Conservation (phyloP, 1,140 invertebrate species). For the Pissodes strobi region DNA sequence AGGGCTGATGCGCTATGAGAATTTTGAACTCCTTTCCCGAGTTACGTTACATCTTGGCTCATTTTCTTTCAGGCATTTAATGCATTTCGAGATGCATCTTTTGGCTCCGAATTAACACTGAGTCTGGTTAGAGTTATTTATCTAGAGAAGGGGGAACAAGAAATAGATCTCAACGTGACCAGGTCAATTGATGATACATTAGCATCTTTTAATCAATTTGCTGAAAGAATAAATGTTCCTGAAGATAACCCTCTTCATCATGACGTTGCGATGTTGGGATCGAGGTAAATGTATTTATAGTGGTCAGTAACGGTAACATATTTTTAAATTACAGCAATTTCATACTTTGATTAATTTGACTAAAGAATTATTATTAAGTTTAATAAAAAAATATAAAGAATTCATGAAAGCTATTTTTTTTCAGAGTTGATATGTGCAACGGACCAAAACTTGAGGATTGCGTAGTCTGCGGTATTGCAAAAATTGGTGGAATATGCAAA, state of each 20-base stretch:
- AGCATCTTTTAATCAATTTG: conserved; percentile 8
- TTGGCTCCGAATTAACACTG: conserved; percentile 11
- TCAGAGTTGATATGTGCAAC: conserved; percentile 11
- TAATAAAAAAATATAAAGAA: too few species aligned
- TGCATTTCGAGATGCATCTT: conserved; percentile 7
- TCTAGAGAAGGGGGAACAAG: conserved; percentile 4
- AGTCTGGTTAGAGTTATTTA: conserved; percentile 14
- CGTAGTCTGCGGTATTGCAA: conserved; percentile 3
- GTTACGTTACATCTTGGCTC: too few species aligned
- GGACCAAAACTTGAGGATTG: conserved; percentile 2
- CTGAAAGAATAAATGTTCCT: conserved; percentile 6
- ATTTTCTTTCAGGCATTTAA: conserved; percentile 2
- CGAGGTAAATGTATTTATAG: not conserved
- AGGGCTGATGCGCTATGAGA: too few species aligned
- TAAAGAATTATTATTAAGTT: too few species aligned
- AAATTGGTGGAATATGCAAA: conserved; percentile 8
- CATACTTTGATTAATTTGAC: too few species aligned
- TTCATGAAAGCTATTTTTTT: too few species aligned
- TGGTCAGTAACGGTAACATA: not conserved
- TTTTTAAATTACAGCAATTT: too few species aligned
- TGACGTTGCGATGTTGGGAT: conserved; percentile 4
- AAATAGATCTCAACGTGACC: conserved; percentile 9
- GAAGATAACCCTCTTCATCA: conserved; percentile 3
- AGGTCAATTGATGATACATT: conserved; percentile 6
- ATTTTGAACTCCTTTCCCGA: too few species aligned